Evolutionary conservation across 2,888 invertebrate genomes (phyloP), one percentile per base, ranked within the genome.

Genomic region (Tyria jacobaeae): DNA sequence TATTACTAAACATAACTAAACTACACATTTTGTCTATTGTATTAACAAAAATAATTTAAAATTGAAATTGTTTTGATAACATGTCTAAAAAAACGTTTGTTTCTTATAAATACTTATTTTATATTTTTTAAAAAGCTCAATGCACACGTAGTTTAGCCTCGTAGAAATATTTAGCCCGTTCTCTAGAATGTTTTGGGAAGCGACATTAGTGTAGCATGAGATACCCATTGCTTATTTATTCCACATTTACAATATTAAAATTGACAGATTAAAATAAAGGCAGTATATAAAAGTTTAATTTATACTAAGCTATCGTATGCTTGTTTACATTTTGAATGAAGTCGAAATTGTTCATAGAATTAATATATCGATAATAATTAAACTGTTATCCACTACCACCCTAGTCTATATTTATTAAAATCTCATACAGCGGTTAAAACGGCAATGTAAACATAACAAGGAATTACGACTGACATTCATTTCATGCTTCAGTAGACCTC

Each of bases 401-500:
- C 27, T 68, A 62, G 50, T 65, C 61, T 51, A 56, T 50, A 64
- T 50, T 65, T n/a, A n/a, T n/a, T 49, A 62, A 70, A 62, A 66
- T 71, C 68, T 69, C 75, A 73, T 62, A 60, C 63, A 49, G 56
- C 62, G 67, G 72, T 63, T 62, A 66, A 62, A 57, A 61, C 47
- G 49, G 64, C 54, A 57, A 57, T 67, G 66, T 66, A 68, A 70
- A 70, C 48, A 59, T 51, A 76, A 73, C 62, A 64, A 66, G 64
- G 62, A 78, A 80, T 90, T 91, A 92, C 82, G 87, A 82, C 68
- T 90, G 85, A 76, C 93, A 93, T 53, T 90, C 88, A 25, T 82
- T 79, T 75, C 93, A 92, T 7, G 79, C 41, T 41, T 83, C 85
- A 3, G 76, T 66, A 0, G 88, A 85, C 61, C 91, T 79, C 83